phyloP scores from a whole-genome alignment of 2,888 invertebrate species.

The Lepetodrilus schrolli region DNA sequence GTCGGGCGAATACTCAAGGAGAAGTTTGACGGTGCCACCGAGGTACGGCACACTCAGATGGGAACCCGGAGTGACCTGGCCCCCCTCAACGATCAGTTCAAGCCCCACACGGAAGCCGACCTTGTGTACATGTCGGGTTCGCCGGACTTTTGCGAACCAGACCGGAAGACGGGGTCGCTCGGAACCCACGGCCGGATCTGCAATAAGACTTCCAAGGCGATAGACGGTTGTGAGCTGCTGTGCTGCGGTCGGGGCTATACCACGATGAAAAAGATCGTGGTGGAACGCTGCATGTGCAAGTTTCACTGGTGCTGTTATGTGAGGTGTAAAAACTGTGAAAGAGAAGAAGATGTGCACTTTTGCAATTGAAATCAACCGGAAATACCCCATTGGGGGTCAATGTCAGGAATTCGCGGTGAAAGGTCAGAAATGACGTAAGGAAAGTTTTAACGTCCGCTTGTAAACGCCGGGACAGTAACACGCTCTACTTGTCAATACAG shows the following conservation, averaged over 20 bases:
- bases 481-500: no score
- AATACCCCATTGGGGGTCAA: background rate
- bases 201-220: conserved; percentile 85
- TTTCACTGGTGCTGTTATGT: conserved; percentile 98
- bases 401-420: background rate
- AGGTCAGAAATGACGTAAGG: background rate
- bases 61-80: conserved; percentile 77
- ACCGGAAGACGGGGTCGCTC: conserved; percentile 80
- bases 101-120: conserved; percentile 91
- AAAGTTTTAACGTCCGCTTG: no score
- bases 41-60: conserved; percentile 78
- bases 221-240: conserved; percentile 90
- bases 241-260: conserved; percentile 96
- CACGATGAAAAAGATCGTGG: conserved; percentile 83
- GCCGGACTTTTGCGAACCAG: conserved; percentile 91
- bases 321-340: conserved; percentile 89
- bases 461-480: no score
- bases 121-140: conserved; percentile 94
- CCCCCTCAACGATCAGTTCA: conserved; percentile 78
- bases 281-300: conserved; percentile 91
- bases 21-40: conserved; percentile 93
- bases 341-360: conserved; percentile 85
- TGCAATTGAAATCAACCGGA: conserved; percentile 76
- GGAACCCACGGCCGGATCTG: conserved; percentile 78
- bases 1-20: conserved; percentile 91